phyloP scores from a whole-genome alignment of 1,140 invertebrate genomes.

The Neodiprion virginianus region DNA sequence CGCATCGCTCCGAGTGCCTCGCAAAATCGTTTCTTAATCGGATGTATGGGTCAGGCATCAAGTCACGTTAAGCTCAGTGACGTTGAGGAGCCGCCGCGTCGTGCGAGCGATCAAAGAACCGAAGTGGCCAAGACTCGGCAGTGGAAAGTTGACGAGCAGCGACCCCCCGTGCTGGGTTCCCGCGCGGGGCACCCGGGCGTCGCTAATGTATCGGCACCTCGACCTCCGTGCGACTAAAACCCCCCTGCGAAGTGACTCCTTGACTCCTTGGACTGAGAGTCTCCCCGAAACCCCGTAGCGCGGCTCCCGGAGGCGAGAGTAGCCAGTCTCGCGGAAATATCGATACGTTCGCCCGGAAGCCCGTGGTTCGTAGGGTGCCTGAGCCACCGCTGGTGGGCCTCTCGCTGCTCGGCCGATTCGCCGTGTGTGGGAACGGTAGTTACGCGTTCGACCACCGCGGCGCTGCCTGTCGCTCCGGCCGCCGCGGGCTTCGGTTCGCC shows the following conservation, averaged over 20 bases:
- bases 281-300: slow-evolving; percentile 19
- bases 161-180: slow-evolving; percentile 47
- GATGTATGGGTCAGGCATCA: slow-evolving; percentile 3
- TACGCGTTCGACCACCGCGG: slow-evolving; percentile 5
- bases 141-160: slow-evolving; percentile 29
- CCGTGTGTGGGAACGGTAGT: slow-evolving; percentile 23
- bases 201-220: slow-evolving; percentile 41
- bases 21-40: too few species aligned
- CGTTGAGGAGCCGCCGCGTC: slow-evolving; percentile 18
- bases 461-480: not conserved
- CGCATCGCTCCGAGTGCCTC: too few species aligned
- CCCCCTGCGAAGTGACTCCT: slow-evolving; percentile 34
- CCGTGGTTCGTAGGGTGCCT: not conserved
- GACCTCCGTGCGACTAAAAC: slow-evolving; percentile 32
- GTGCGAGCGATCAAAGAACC: not conserved
- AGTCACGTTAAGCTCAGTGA: slow-evolving; percentile 17
- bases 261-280: slow-evolving; percentile 30
- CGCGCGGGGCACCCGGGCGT: slow-evolving; percentile 50
- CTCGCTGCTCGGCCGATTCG: slow-evolving; percentile 18
- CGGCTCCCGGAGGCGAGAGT: slow-evolving; percentile 5
- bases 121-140: slow-evolving; percentile 19
- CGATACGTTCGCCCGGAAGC: slow-evolving; percentile 40
- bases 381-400: not conserved
- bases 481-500: not conserved
- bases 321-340: slow-evolving; percentile 56